These are phyloP conservation scores for Stylophora pistillata DNA, from an alignment of 64 coral and sea anemone genomes.

Conservation along the genomic window DNA sequence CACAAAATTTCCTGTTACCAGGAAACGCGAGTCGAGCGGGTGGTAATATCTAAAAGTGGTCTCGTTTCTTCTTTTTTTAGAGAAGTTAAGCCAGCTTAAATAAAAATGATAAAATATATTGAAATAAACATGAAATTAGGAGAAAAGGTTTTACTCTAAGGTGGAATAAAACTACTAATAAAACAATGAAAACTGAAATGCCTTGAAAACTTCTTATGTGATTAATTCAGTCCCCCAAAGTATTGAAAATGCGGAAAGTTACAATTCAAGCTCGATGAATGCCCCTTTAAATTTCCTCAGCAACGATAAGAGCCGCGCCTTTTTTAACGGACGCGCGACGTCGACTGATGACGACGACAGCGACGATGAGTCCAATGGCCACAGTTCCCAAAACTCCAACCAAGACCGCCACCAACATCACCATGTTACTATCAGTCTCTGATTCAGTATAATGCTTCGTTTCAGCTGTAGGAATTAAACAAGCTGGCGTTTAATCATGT, in stretches of 20 bases:
- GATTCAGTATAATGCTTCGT: neutral
- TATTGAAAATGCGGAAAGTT: neutral
- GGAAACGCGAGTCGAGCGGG: too few species aligned
- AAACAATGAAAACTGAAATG: too few species aligned
- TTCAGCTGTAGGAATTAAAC: neutral
- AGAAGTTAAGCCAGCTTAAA: too few species aligned
- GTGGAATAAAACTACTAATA: too few species aligned
- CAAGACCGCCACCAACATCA: neutral
- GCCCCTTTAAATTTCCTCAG: constrained; percentile 14
- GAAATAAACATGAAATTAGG: too few species aligned
- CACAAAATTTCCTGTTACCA: too few species aligned
- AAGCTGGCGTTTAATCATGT: neutral
- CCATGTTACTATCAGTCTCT: constrained; percentile 10
- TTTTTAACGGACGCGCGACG: neutral
- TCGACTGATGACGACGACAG: constrained; percentile 2
- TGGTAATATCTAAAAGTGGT: too few species aligned
- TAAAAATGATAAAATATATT: too few species aligned
- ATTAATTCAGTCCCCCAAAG: too few species aligned
- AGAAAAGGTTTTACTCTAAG: too few species aligned
- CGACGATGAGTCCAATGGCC: neutral
- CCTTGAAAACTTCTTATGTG: too few species aligned
- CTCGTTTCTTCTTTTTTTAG: too few species aligned
- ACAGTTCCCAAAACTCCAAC: constrained; percentile 30
- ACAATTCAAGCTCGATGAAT: neutral
- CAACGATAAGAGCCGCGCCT: neutral